Conservation (phyloP, 2,888 invertebrate species). For the Azorinus chamasolen region DNA sequence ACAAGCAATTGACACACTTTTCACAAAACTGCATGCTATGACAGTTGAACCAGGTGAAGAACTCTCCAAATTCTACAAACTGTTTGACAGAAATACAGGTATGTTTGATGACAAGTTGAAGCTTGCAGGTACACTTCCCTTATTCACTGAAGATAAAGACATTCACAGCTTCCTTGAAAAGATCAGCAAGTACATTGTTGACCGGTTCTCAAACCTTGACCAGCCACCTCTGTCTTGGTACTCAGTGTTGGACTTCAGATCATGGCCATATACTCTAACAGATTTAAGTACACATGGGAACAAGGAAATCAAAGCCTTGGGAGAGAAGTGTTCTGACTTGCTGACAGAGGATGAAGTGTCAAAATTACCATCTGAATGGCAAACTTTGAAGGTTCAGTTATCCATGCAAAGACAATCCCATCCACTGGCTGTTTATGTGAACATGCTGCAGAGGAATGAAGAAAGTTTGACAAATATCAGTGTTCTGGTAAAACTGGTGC, state of each 20-base stretch:
- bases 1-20: slow-evolving; percentile 30
- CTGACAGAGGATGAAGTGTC: slow-evolving; percentile 13
- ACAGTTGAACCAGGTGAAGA: slow-evolving; percentile 17
- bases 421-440: slow-evolving; percentile 10
- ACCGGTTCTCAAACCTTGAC: slow-evolving; percentile 21
- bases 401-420: slow-evolving; percentile 4
- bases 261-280: slow-evolving; percentile 20
- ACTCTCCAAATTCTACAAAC: slow-evolving; percentile 14
- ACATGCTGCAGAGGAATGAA: slow-evolving; percentile 6
- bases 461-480: slow-evolving; percentile 1
- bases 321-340: slow-evolving; percentile 14
- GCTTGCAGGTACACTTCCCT: not conserved
- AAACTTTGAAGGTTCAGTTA: too few species aligned
- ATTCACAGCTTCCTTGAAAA: slow-evolving; percentile 22
- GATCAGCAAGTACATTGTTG: slow-evolving; percentile 15
- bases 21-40: slow-evolving; percentile 29
- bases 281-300: slow-evolving; percentile 28
- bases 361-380: slow-evolving; percentile 2
- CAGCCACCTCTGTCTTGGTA: slow-evolving; percentile 15
- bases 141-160: slow-evolving; percentile 19
- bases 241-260: slow-evolving; percentile 30
- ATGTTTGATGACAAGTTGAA: slow-evolving; percentile 22
- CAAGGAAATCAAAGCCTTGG: not conserved
- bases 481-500: not conserved
- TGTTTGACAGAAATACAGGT: not conserved